Evolutionary conservation across 1,140 invertebrate species (phyloP), one percentile per base, ranked within the genome.

Genomic region (Oryzaephilus surinamensis): DNA sequence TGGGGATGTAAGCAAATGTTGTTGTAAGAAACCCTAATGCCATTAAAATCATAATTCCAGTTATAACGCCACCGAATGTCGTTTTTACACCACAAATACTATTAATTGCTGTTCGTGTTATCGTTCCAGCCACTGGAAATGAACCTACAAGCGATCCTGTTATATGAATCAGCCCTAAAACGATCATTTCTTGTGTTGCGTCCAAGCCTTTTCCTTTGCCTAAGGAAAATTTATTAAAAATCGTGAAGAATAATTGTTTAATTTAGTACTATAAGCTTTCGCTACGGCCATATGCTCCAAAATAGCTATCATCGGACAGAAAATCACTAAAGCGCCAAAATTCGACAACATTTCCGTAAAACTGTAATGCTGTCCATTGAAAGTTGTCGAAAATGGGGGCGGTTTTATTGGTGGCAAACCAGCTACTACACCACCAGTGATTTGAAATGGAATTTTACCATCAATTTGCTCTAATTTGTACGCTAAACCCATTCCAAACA

Each of bases 81-180:
- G 89, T 92, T 49, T 73, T 70, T 0, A 93, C 90, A 12, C 91
- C 89, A 51, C 85, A 89, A 15, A 84, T 79, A 53, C 88, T 79
- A 64, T 94, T 94, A 3, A 96, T 77, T 2, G 89, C 89, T 16
- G 89, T 91, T 41, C 86, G 69, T 0, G 81, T 82, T 62, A 90
- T 86, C 32, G 83, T 86, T 20, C 84, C 90, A 1, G 90, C 87
- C 1, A 80, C 74, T 3, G 90, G 90, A 67, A 88, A 84, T 1
- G 89, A 89, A 3, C 73, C 72, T 14, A 90, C 76, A 62, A 95
- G 94, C 32, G 84, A 80, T 39, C 87, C 80, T 3, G 83, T 58
- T 23, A 94, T 59, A 63, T 95, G 95, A 53, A 79, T 79, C 1
- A 82, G 51, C n/a, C 87, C 86, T n/a, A 89, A 54, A 0, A 84